Conservation (phyloP, 2,888 invertebrate species). For the Masnerella sp. region DNA sequence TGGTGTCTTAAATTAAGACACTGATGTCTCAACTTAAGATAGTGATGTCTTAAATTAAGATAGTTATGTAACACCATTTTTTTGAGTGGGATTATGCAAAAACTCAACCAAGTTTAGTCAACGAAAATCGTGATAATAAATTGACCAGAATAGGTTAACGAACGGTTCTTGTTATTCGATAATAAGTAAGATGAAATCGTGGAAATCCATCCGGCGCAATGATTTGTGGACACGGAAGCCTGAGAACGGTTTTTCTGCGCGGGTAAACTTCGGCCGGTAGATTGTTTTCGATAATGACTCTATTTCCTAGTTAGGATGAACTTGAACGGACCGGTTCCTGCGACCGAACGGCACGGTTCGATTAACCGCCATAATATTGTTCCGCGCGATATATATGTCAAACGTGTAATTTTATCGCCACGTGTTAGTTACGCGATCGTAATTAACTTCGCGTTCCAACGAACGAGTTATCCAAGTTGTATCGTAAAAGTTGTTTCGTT, state of each 20-base stretch:
- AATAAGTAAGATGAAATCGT: slow-evolving; percentile 15
- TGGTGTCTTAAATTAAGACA: too few relatives aligned
- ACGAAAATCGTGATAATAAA: too few relatives aligned
- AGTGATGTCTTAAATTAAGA: too few relatives aligned
- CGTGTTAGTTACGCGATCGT: slow-evolving; percentile 24
- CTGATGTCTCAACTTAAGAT: too few relatives aligned
- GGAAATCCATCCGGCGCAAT: slow-evolving; percentile 7
- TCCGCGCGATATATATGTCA: slow-evolving; percentile 14
- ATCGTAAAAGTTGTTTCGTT: background rate
- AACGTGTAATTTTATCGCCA: slow-evolving; percentile 38
- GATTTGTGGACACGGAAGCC: slow-evolving; percentile 20
- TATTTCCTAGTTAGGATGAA: slow-evolving; percentile 49
- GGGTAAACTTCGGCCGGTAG: slow-evolving; percentile 32
- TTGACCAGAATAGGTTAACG: slow-evolving; percentile 8
- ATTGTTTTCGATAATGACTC: slow-evolving; percentile 50
- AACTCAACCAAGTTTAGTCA: too few relatives aligned
- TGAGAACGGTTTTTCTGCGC: slow-evolving; percentile 23
- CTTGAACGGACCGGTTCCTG: slow-evolving; percentile 44
- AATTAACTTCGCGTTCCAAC: slow-evolving; percentile 14
- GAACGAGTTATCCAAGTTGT: too few relatives aligned
- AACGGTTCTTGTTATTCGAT: slow-evolving; percentile 8
- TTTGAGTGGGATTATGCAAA: slow-evolving; percentile 31
- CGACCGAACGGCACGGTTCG: slow-evolving; percentile 30
- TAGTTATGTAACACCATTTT: too few relatives aligned
- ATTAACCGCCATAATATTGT: slow-evolving; percentile 39